Conservation (phyloP, 1,140 invertebrate species). For the Pseudomyrmex pallidus region DNA sequence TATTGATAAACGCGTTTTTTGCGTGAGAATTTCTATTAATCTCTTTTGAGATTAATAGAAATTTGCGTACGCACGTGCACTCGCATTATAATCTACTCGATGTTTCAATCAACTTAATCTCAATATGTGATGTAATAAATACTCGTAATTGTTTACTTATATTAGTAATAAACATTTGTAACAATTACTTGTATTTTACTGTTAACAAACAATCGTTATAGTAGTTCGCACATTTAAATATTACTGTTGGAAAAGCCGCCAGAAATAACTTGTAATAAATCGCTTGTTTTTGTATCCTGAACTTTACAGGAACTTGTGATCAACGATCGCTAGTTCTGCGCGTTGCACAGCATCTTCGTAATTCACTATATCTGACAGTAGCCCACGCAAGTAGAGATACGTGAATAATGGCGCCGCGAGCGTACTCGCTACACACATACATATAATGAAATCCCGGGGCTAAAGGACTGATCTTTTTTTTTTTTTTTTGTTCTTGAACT, state of each 20-base stretch:
- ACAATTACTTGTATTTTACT: background rate
- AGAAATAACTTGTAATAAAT: constrained; percentile 13
- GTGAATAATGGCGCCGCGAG: constrained; percentile 71
- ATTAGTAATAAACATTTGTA: background rate
- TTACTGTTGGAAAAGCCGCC: background rate
- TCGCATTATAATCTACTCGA: background rate
- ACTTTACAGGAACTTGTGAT: constrained; percentile 52
- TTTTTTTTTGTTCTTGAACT: constrained; percentile 33
- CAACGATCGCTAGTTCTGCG: constrained; percentile 62
- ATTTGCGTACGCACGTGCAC: background rate
- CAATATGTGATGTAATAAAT: background rate
- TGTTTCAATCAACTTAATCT: background rate
- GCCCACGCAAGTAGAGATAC: constrained; percentile 68
- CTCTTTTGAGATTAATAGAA: background rate
- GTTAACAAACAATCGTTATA: background rate
- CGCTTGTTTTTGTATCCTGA: constrained; percentile 27
- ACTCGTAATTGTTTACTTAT: too few relatives aligned
- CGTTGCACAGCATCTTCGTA: constrained; percentile 61
- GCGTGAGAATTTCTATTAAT: background rate
- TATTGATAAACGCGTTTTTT: too few relatives aligned
- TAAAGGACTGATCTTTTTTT: constrained; percentile 66
- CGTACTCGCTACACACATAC: constrained; percentile 41
- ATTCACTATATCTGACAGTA: constrained; percentile 69
- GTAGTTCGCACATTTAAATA: background rate
- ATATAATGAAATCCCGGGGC: constrained; percentile 75